Evolutionary conservation across 2,113 vertebrate species (phyloP), one percentile per base, ranked within the genome.

Genomic region (Atherinomorus stipes): DNA sequence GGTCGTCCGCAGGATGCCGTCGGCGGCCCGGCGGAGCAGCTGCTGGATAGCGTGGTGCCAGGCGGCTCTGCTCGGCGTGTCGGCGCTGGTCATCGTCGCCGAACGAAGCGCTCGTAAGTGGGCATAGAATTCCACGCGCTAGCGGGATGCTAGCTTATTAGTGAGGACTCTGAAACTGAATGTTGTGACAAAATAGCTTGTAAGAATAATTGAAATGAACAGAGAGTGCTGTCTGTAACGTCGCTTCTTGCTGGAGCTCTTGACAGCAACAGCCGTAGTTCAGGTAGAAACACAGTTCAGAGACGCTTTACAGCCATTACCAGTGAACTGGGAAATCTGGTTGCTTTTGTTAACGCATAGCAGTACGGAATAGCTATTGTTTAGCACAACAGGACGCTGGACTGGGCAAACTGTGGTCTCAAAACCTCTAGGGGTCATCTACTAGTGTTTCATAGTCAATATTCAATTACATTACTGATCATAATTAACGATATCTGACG

Each of bases 61-160:
- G 79, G 90, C 92, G 77, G 57, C 72, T 25, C 92, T 95, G 64
- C 85, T 94, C 84, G 91, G 84, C 51, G 91, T 59, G 72, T 93
- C 94, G 67, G 93, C 89, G 80, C 88, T 94, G 75, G 88, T 94
- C 22, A 92, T 94, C 66, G 81, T 91, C 85, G 93, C 91, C 71
- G 94, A 95, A 73, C 84, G 93, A 90, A 90, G 64, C 82, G 86
- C 92, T 76, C 88, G 94, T 95, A 93, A 95, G 94, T 95, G 83
- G 76, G 68, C 76, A 54, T 34, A 4, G 47, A 50, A 56, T 62
- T 12, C 63, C 47, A 11, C 2, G 40, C 28, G 34, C 52, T 31
- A 15, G 19, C 51, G 59, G 42, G 28, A 18, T 26, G 44, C 61
- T 61, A n/a, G 37, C 31, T n/a, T 11, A 19, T 23, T 42, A 26